Conservation (phyloP, 2,797 vertebrate species). For the Halcyon badia region DNA sequence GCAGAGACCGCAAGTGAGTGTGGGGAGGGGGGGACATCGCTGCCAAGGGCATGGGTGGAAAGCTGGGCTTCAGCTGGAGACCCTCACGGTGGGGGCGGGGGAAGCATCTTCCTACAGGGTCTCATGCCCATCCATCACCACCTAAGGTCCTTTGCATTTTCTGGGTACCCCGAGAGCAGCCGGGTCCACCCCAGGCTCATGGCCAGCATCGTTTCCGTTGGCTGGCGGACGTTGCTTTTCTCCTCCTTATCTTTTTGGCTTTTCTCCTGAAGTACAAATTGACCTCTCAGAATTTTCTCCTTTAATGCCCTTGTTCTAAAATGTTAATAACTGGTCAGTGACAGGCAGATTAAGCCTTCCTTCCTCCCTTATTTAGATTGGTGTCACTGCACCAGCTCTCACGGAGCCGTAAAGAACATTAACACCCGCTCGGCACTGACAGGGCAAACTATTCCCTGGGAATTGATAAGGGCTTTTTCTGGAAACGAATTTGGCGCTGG, state of each 20-base stretch:
- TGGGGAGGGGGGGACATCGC: accelerated
- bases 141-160: accelerated
- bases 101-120: background rate
- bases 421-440: slow-evolving; percentile 51
- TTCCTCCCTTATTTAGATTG: slow-evolving; percentile 77
- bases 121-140: accelerated
- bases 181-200: accelerated
- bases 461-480: slow-evolving; percentile 77
- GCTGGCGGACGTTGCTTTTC: background rate
- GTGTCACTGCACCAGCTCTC: slow-evolving; percentile 58
- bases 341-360: slow-evolving; percentile 79
- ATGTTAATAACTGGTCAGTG: slow-evolving; percentile 81
- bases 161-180: accelerated
- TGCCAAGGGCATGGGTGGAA: background rate
- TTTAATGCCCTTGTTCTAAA: slow-evolving; percentile 78
- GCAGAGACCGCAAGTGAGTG: accelerated
- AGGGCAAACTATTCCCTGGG: slow-evolving; percentile 68
- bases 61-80: background rate
- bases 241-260: slow-evolving; percentile 56
- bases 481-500: slow-evolving; percentile 71
- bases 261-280: slow-evolving; percentile 74
- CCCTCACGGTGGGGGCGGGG: accelerated
- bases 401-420: slow-evolving; percentile 74
- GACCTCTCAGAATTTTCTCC: slow-evolving; percentile 75
- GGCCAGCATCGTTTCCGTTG: accelerated